phyloP scores from a whole-genome alignment of 2,113 vertebrate genomes.

The Paratilapia polleni region DNA sequence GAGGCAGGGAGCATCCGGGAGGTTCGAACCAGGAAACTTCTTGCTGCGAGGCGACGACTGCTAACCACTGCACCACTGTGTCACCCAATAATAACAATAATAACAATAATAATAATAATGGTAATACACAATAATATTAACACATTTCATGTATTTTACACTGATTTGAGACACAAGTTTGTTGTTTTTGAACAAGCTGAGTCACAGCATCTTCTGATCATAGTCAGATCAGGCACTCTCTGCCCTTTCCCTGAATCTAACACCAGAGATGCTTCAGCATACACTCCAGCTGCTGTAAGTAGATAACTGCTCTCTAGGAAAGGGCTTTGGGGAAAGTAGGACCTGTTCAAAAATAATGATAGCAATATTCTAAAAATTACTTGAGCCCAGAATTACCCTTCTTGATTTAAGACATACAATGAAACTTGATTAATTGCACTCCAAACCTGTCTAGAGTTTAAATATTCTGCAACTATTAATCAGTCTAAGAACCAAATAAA shows the following conservation, averaged over 20 bases:
- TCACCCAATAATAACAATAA: neutral
- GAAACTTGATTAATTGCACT: slow-evolving; percentile 55
- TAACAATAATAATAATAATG: neutral
- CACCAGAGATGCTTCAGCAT: slow-evolving; percentile 26
- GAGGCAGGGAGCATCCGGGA: neutral
- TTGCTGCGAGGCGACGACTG: neutral
- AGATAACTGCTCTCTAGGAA: slow-evolving; percentile 42
- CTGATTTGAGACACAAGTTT: neutral
- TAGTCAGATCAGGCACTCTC: slow-evolving; percentile 36
- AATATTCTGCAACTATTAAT: slow-evolving; percentile 58
- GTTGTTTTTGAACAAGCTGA: slow-evolving; percentile 27
- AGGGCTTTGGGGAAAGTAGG: slow-evolving; percentile 31
- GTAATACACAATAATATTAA: neutral
- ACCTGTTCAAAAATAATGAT: slow-evolving; percentile 57
- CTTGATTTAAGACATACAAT: slow-evolving; percentile 62
- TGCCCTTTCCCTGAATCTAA: slow-evolving; percentile 29
- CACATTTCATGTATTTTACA: neutral
- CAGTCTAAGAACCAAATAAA: slow-evolving; percentile 59
- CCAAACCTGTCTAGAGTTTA: slow-evolving; percentile 46
- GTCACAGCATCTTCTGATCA: slow-evolving; percentile 43
- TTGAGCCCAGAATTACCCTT: slow-evolving; percentile 43
- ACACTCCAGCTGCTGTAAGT: slow-evolving; percentile 26
- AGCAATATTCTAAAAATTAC: slow-evolving; percentile 59
- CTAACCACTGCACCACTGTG: neutral
- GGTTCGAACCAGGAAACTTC: neutral